Evolutionary conservation across 2,797 vertebrate genomes (phyloP).

Genomic region (Leucoraja ocellata): DNA sequence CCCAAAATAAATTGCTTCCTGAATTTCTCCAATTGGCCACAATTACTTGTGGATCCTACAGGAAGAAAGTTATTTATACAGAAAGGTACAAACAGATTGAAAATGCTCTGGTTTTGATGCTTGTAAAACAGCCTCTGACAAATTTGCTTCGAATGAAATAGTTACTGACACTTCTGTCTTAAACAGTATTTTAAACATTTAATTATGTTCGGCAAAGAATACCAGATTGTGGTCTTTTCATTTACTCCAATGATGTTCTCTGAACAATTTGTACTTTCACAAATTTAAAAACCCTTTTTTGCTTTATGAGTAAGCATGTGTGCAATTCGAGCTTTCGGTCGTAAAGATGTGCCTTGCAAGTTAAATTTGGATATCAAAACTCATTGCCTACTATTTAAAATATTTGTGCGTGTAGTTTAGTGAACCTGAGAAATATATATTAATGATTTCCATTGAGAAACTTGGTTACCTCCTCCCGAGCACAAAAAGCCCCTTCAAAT

Average conservation of each 20-base stretch:
- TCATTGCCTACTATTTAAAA: constrained; percentile 41
- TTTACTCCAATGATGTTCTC: background rate
- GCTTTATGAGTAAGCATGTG: background rate
- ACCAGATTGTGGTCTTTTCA: background rate
- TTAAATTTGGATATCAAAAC: background rate
- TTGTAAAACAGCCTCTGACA: background rate
- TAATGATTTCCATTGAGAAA: background rate
- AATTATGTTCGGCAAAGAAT: background rate
- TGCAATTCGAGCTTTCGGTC: background rate
- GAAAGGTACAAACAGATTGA: background rate
- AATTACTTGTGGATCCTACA: background rate
- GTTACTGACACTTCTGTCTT: background rate
- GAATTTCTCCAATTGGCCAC: background rate
- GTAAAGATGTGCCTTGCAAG: background rate
- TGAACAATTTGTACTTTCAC: background rate
- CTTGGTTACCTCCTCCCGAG: background rate
- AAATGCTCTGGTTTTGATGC: background rate
- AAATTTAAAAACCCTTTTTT: background rate
- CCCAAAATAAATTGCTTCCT: background rate
- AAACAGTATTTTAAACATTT: background rate
- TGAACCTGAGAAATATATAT: background rate
- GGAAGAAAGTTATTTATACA: background rate
- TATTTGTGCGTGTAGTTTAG: background rate
- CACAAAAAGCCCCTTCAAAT: background rate
- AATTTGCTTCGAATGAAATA: background rate